These are phyloP conservation scores for Gryllus longicercus DNA, from an alignment of 2,888 invertebrate species.

Conservation along the genomic window DNA sequence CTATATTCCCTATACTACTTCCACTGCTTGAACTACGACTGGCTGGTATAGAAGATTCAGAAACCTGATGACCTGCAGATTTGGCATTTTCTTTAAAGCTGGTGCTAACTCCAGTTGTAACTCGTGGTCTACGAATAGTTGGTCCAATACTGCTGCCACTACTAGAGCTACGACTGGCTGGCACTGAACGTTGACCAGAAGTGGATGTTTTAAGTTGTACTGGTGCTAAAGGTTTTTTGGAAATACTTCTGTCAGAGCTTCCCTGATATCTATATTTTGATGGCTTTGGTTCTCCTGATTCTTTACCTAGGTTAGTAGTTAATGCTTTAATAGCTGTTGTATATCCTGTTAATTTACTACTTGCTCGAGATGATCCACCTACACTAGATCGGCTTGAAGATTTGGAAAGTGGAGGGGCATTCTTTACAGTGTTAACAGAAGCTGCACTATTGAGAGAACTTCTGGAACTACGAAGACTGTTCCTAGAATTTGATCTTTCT, in stretches of 20 bases:
- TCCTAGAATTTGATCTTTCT: constrained; percentile 72
- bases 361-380: constrained; percentile 31
- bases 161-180: constrained; percentile 58
- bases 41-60: constrained; percentile 47
- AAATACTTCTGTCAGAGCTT: constrained; percentile 34
- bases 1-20: constrained; percentile 48
- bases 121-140: constrained; percentile 42
- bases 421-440: constrained; percentile 72
- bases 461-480: constrained; percentile 75
- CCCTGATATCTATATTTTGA: constrained; percentile 31
- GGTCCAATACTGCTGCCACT: constrained; percentile 59
- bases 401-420: constrained; percentile 53
- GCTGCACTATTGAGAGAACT: constrained; percentile 80
- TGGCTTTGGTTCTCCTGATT: constrained; percentile 35
- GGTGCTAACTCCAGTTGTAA: constrained; percentile 43
- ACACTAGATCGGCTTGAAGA: constrained; percentile 44
- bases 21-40: constrained; percentile 52
- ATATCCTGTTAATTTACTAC: constrained; percentile 46
- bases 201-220: constrained; percentile 39
- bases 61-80: not conserved
- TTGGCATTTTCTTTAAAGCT: constrained; percentile 50
- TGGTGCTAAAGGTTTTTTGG: constrained; percentile 41
- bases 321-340: constrained; percentile 53
- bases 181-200: constrained; percentile 44
- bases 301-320: constrained; percentile 45